phyloP scores from a whole-genome alignment of 2,797 vertebrate genomes.

The Chromobotia macracanthus region DNA sequence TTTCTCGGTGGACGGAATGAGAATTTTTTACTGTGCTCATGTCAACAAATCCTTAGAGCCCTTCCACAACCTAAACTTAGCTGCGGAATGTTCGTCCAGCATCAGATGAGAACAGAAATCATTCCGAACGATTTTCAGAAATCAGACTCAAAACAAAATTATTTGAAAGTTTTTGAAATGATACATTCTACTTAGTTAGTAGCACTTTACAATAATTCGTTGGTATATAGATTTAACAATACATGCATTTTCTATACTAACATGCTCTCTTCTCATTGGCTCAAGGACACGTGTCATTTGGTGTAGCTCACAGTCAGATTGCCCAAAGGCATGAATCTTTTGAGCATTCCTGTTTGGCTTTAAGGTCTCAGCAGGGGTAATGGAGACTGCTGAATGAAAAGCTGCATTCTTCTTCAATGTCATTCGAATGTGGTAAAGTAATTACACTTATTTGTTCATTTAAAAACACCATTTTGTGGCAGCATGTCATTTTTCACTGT shows the following conservation, averaged over 20 bases:
- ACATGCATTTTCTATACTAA: background rate
- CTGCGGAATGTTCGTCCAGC: background rate
- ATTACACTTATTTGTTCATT: conserved; percentile 47
- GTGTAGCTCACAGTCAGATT: background rate
- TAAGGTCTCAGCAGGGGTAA: conserved; percentile 9
- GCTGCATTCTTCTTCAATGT: conserved; percentile 26
- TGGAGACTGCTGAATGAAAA: conserved; percentile 26
- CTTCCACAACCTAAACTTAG: background rate
- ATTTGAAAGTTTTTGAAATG: background rate
- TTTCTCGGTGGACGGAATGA: conserved; percentile 14
- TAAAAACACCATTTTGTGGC: conserved; percentile 47
- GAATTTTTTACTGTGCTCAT: conserved; percentile 9
- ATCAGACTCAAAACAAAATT: background rate
- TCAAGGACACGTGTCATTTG: conserved; percentile 26
- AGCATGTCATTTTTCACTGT: conserved; percentile 38
- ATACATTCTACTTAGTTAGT: background rate
- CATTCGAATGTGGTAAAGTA: conserved; percentile 26
- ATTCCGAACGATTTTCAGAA: no score
- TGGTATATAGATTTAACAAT: background rate
- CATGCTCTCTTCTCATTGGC: background rate
- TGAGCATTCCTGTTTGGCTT: background rate
- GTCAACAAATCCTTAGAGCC: conserved; percentile 25
- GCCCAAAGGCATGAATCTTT: conserved; percentile 22
- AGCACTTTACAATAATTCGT: background rate
- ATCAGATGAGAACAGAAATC: background rate